phyloP scores from a whole-genome alignment of 2,113 vertebrate genomes.

The Panthera uncia region DNA sequence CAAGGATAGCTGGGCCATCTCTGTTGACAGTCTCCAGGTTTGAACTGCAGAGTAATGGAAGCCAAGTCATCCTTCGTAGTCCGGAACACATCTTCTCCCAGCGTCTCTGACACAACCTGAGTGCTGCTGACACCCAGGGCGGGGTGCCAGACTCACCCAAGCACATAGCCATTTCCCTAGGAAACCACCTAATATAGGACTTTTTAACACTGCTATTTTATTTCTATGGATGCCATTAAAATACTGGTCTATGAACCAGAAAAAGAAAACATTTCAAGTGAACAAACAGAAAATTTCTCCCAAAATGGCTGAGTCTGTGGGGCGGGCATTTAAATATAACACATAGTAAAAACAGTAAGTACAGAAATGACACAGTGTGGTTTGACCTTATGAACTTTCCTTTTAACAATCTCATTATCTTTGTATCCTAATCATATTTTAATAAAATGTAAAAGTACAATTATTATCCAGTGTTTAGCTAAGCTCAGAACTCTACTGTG shows the following conservation, averaged over 20 bases:
- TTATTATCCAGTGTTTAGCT: not conserved
- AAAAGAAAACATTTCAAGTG: slow-evolving; percentile 50
- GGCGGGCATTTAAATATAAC: not conserved
- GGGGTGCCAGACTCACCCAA: not conserved
- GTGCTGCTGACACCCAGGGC: not conserved
- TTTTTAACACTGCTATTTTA: not conserved
- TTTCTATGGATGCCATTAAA: slow-evolving; percentile 15
- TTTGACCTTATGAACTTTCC: slow-evolving; percentile 3
- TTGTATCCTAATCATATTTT: not conserved
- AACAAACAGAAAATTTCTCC: not conserved
- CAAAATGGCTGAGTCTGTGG: not conserved
- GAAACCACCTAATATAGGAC: not conserved
- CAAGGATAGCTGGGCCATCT: not conserved
- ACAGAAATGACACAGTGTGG: not conserved
- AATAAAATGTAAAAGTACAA: not conserved
- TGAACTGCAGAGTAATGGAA: not conserved
- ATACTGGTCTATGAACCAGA: not conserved
- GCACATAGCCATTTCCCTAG: not conserved
- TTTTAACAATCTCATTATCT: not conserved
- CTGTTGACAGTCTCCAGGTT: not conserved
- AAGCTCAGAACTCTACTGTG: not conserved
- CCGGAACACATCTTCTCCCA: not conserved
- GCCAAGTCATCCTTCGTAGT: not conserved
- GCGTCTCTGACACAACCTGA: not conserved
- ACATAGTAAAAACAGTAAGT: not conserved